Base-by-base conservation (phyloP, 2,888 invertebrate species). In the Leucoma salicis region DNA sequence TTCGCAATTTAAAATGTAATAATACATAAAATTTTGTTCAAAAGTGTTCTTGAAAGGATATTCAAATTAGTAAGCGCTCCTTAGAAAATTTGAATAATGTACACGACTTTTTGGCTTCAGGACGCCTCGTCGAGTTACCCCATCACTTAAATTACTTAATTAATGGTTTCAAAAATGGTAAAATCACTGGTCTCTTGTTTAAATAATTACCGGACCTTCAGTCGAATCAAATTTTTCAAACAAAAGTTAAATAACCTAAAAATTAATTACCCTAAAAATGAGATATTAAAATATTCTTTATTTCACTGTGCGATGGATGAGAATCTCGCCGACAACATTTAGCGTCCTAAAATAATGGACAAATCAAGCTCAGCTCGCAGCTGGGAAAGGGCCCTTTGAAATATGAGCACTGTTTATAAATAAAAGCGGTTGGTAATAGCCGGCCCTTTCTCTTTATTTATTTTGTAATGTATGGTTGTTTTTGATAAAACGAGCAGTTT, bases 111-210 rank as follows among this genome's bases (percentile, higher is more conserved):
- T 33, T 47, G 53, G 49, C 36, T 53, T 57, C 53, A 44, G 49
- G 54, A 57, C 42, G 46, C 46, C 53, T 42, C 59, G 57, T 47
- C 47, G 51, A 57, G 64, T 29, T 7, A 3, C 52, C 63, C 69
- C 68, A 69, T 74, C 75, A 74, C 59, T 47, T 50, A 59, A 63
- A 74, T 74, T 67, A 78, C 76, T 79, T 77, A 69, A 81, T 82
- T 81, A 78, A 70, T 62, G 58, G 63, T 50, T 62, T 66, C 68
- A 70, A 72, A 69, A 27, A n/a, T n/a, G n/a, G n/a, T n/a, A n/a
- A 67, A 65, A 63, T 59, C 42, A 53, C 60, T 5, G 63, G 42
- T 57, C 62, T 67, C 69, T 67, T 68, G 70, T 68, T 72, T 73
- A 70, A 75, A 74, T 75, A 74, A 75, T 71, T 68, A 67, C 62